Base-by-base conservation (phyloP, 2,797 vertebrate genomes). In the Molossus molossus region DNA sequence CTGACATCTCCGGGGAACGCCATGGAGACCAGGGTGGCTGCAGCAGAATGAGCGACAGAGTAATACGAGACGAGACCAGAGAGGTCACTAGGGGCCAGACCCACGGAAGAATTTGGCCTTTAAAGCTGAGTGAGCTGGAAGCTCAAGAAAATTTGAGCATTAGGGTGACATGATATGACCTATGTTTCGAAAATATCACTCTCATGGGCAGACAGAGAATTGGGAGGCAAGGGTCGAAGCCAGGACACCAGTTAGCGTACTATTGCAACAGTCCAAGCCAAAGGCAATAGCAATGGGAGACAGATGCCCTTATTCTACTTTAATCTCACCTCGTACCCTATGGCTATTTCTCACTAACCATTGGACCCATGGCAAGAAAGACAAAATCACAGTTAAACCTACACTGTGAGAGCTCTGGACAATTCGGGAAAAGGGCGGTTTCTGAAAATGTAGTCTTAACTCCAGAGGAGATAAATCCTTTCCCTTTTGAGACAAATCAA, bases 271-370 rank as follows among this genome's bases (percentile, higher is more conserved):
- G 65, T 87, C 89, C 57, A 48, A 77, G 60, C 45, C 67, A 10
- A 50, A 45, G 8, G 21, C 29, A 2, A 18, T 0, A 6, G 12
- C 10, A 4, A 3, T 1, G 13, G 9, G 20, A 4, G 25, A 15
- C 21, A 33, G 37, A 48, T 53, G 37, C 45, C 29, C 58, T 48
- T 23, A 9, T 15, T 58, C 23, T 75, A 8, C 58, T 53, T 23
- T 17, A 10, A 33, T 53, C 60, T 76, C 81, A 55, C 9, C 25
- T 86, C 3, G 0, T 0, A 53, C 11, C 57, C 50, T 67, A 17
- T 0, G 9, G 23, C 0, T 13, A 69, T 37, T 33, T 55, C 69
- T 72, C 64, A 37, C 64, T 73, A 9, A 10, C 33, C 20, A 9
- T 3, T 18, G 57, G 37, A 21, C 15, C 11, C 29, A 12, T 45